Evolutionary conservation across 2,797 vertebrate genomes (phyloP).

Genomic region (Arnoldichthys spilopterus): DNA sequence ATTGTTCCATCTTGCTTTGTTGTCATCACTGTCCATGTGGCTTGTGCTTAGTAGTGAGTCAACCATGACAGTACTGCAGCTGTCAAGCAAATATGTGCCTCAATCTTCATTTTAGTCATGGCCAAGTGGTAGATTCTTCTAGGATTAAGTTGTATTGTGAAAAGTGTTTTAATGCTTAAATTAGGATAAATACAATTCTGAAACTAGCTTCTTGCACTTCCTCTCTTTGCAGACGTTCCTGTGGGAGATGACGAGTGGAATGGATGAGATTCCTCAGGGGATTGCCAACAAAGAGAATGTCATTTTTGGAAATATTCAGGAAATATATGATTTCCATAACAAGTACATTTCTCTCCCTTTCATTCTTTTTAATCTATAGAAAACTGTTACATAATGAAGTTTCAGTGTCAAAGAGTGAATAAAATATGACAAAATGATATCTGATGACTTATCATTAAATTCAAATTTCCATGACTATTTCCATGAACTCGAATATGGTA

Average conservation of each 20-base stretch:
- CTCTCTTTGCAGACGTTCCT: conserved; percentile 87
- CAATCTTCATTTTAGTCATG: not conserved
- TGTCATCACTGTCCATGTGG: not conserved
- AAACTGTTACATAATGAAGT: too few species aligned
- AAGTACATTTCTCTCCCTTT: conserved; percentile 74
- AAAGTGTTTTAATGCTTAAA: not conserved
- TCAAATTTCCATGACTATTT: too few species aligned
- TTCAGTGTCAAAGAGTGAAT: too few species aligned
- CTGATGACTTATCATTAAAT: too few species aligned
- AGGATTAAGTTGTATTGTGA: not conserved
- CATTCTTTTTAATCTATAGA: too few species aligned
- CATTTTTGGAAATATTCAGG: conserved; percentile 98
- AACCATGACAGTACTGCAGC: not conserved
- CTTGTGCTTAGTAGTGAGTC: conserved; percentile 8
- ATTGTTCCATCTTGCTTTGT: not conserved
- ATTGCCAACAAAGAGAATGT: conserved; percentile 93
- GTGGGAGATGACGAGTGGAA: conserved; percentile 98
- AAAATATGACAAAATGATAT: too few species aligned
- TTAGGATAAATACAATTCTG: not conserved
- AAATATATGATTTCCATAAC: conserved; percentile 98
- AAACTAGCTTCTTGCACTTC: not conserved
- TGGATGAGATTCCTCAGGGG: conserved; percentile 91
- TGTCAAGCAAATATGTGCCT: too few species aligned
- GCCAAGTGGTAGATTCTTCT: not conserved
- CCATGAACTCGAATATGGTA: too few species aligned